phyloP scores from a whole-genome alignment of 2,797 vertebrate species.

The Capromys pilorides region DNA sequence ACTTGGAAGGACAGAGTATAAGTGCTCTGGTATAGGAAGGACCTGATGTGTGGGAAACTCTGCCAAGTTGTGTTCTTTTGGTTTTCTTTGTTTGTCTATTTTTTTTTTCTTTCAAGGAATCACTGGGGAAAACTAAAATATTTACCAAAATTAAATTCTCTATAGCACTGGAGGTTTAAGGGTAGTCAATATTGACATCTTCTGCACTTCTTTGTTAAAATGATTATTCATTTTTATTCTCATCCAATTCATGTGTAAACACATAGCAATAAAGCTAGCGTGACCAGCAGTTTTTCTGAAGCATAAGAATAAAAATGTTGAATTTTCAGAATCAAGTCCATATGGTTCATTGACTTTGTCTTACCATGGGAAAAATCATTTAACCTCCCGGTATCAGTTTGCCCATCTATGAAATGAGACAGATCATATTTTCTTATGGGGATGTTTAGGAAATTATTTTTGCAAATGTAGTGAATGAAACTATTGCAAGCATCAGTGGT shows the following conservation, averaged over 20 bases:
- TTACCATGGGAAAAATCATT: conserved; percentile 64
- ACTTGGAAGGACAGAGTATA: background rate
- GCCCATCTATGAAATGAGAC: conserved; percentile 79
- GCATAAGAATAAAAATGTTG: conserved; percentile 55
- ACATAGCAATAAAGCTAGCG: background rate
- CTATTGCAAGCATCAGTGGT: conserved; percentile 58
- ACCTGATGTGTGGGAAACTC: background rate
- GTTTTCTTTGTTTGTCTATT: too few species aligned
- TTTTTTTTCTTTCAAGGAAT: background rate
- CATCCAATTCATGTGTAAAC: conserved; percentile 30
- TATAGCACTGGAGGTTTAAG: background rate
- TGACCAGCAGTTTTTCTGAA: conserved; percentile 1
- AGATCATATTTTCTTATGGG: conserved; percentile 73
- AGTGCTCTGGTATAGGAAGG: background rate
- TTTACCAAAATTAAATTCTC: conserved; percentile 20
- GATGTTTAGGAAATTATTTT: conserved; percentile 73
- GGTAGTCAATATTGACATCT: background rate
- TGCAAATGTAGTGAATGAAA: conserved; percentile 69
- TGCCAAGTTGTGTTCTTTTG: background rate
- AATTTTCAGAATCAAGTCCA: conserved; percentile 63
- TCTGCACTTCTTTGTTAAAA: conserved; percentile 36
- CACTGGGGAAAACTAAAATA: background rate
- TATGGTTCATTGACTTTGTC: conserved; percentile 72
- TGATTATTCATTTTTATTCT: background rate
- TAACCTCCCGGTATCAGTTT: conserved; percentile 75